Evolutionary conservation across 30 jellyfish, hydroid and myxozoan genomes (phyloP).

Genomic region (Hydra vulgaris): DNA sequence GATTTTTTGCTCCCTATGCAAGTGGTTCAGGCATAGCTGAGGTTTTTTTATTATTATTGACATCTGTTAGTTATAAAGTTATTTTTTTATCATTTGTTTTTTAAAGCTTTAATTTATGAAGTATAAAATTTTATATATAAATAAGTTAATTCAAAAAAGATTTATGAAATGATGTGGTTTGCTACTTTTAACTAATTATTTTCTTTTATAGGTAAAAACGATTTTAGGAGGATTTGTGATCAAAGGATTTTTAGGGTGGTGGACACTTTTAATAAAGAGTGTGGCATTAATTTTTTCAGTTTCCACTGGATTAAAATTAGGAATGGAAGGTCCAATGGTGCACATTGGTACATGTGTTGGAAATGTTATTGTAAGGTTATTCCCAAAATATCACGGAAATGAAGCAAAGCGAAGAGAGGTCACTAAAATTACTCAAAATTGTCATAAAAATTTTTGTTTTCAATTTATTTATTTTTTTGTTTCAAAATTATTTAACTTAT

Average conservation of each 20-base stretch:
- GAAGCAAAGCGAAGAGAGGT: conserved; percentile 98
- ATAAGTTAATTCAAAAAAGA: too few relatives aligned
- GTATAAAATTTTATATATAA: too few relatives aligned
- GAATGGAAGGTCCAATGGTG: conserved; percentile 98
- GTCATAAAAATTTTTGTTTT: too few relatives aligned
- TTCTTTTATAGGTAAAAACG: conserved; percentile 64
- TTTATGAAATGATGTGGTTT: too few relatives aligned
- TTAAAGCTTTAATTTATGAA: too few relatives aligned
- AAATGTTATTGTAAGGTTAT: conserved; percentile 72
- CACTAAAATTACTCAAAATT: background rate
- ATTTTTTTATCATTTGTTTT: too few relatives aligned
- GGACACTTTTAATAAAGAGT: conserved; percentile 86
- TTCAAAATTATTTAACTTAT: too few relatives aligned
- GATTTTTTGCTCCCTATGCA: conserved; percentile 98
- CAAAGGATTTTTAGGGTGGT: conserved; percentile 89
- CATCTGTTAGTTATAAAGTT: background rate
- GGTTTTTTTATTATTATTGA: conserved; percentile 47
- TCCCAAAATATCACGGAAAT: conserved; percentile 80
- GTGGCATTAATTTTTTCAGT: conserved; percentile 81
- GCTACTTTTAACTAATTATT: background rate
- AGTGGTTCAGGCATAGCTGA: conserved; percentile 99
- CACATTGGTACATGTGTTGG: conserved; percentile 99
- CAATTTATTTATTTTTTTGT: too few relatives aligned
- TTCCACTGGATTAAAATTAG: conserved; percentile 95
- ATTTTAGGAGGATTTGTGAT: conserved; percentile 95